Base-by-base conservation (phyloP, 2,113 vertebrate species). In the Pleuronectes platessa region DNA sequence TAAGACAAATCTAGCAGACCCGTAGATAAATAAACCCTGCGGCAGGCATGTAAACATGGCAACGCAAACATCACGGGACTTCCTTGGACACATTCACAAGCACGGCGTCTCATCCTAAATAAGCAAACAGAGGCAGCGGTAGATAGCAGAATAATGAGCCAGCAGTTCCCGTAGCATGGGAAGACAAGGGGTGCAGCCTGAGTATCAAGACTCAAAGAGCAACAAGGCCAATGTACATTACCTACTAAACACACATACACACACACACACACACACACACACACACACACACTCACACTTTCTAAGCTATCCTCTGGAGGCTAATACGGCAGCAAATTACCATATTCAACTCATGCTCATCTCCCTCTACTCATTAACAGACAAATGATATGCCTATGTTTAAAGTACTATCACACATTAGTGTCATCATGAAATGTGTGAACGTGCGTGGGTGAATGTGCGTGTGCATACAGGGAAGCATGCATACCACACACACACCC, bases 341-440 rank as follows among this genome's bases (percentile, higher is more conserved):
- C 96, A 97, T 98, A 97, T 98, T 97, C 96, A 97, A 97, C 96
- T n/a, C n/a, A 95, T 96, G 94, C 96, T 97, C 96, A 96, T 97
- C 97, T 96, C 96, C 96, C 96, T 87, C 94, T 95, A 92, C 95
- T 96, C 95, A 95, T 96, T 96, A 97, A 96, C 95, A 96, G 96
- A 95, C 95, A 96, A 95, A 96, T 96, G 95, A 97, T 97, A 96
- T 96, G 95, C 96, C 96, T 96, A 96, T 96, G 97, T 96, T 97
- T 97, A 97, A 96, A 95, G 95, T 94, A 96, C 95, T 96, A 84
- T 89, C 75, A 64, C 86, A 90, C 86, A 90, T 87, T 91, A 85
- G 79, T 89, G 88, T 90, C 88, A 91, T 81, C 86, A 78, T 79
- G 62, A 87, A 86, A 86, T 78, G 82, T 78, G 68, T 66, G 74